Evolutionary conservation across 1,140 invertebrate genomes (phyloP), one percentile per base, ranked within the genome.

Genomic region (Hyposmocoma kahamanoa): DNA sequence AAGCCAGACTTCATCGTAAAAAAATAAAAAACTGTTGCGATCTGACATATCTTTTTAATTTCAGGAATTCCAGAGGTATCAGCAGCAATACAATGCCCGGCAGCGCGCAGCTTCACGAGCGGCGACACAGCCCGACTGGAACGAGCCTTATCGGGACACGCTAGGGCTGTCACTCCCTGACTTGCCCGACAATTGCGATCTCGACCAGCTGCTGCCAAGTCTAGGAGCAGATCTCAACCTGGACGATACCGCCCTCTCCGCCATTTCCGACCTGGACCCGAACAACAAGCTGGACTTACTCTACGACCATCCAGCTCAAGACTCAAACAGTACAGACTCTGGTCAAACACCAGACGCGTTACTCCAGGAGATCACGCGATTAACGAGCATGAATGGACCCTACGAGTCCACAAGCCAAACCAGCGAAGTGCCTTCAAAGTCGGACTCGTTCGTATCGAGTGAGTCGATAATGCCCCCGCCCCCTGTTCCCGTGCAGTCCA

Each of bases 141-240:
- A 70, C 55, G 72, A 80, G 49, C 72, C 82, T 0, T 82, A 81
- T 53, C 73, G 76, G 70, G 79, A 82, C 68, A 67, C 77, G 21
- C 48, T 82, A 13, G 66, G 65, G 2, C 43, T 80, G 3, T 4
- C 79, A 79, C 4, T 80, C 84, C 43, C 62, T 86, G 9, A 64
- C 24, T 36, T 8, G 18, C 2, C 79, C 3, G 81, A 85, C 49
- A 71, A 66, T 34, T 84, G 81, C 55, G 91, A 91, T 59, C 82
- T 92, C 38, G 91, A 92, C 51, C 88, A 90, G 55, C 70, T 92
- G 65, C 69, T 91, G 56, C 90, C 90, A 11, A 88, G 87, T 26
- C 71, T 91, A 10, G 87, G 79, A 49, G 79, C 76, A 10, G 89
- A 90, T 72, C 72, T 87, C 20, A 81, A 84, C 43, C 74, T 89